phyloP scores from a whole-genome alignment of 2,888 invertebrate genomes.

The Catocala nupta region DNA sequence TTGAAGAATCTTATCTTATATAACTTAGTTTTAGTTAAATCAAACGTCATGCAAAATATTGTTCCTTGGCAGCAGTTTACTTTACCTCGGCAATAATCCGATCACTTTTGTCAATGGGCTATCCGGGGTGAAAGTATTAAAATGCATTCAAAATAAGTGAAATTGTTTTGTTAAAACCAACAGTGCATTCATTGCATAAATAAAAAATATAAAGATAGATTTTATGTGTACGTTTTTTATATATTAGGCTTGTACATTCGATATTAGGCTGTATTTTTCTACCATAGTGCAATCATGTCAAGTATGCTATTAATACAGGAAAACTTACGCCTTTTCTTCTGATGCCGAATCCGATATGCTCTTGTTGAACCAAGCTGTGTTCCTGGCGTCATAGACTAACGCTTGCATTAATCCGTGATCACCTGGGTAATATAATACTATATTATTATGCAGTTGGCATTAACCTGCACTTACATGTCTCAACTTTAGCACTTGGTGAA shows the following conservation, averaged over 20 bases:
- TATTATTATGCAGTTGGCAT: background rate
- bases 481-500: no score
- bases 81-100: constrained; percentile 97
- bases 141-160: constrained; percentile 64
- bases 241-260: no score
- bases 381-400: constrained; percentile 95
- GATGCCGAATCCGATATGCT: constrained; percentile 91
- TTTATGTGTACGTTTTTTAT: no score
- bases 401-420: constrained; percentile 95
- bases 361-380: constrained; percentile 94
- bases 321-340: constrained; percentile 88
- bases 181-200: background rate
- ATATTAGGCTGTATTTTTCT: no score
- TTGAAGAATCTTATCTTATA: no score
- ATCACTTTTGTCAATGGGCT: constrained; percentile 97
- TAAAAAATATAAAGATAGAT: no score
- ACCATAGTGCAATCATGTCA: background rate
- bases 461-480: no score
- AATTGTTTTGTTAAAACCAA: constrained; percentile 15
- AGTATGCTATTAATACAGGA: constrained; percentile 5
- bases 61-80: constrained; percentile 67
- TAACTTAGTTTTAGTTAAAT: background rate
- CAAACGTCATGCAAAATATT: constrained; percentile 34
- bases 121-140: constrained; percentile 84
- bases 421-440: constrained; percentile 82